phyloP scores from a whole-genome alignment of 2,113 vertebrate genomes.

The Heterocephalus glaber region DNA sequence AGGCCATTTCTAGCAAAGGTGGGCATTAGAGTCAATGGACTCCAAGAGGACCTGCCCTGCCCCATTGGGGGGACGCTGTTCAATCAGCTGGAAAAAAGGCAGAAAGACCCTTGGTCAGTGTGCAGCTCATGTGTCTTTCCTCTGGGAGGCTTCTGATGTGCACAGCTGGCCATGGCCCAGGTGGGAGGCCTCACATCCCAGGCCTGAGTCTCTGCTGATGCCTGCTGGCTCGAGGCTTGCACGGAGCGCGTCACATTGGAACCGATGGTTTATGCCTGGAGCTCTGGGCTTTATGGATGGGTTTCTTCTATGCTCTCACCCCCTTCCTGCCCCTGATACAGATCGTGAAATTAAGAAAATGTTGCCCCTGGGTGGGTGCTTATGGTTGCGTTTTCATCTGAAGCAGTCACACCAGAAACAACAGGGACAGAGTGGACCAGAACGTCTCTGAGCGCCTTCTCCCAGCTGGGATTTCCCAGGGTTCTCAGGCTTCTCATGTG shows the following conservation, averaged over 20 bases:
- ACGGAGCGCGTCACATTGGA: not conserved
- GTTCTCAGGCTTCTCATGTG: too few species aligned
- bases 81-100: not conserved
- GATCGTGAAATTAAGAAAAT: not conserved
- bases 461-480: accelerated
- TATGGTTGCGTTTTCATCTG: not conserved
- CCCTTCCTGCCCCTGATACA: not conserved
- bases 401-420: accelerated
- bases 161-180: not conserved
- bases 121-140: not conserved
- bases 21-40: not conserved
- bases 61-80: not conserved
- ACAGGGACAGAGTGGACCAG: accelerated
- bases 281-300: too few species aligned
- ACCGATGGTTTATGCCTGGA: not conserved
- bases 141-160: too few species aligned
- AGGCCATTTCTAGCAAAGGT: not conserved
- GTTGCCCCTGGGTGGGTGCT: not conserved
- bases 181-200: not conserved
- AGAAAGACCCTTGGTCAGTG: not conserved
- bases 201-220: not conserved
- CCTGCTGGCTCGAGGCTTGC: not conserved
- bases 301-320: too few species aligned
- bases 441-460: not conserved
- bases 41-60: not conserved